Conservation (phyloP, 2,797 vertebrate species). For the Mionectes olivaceus region DNA sequence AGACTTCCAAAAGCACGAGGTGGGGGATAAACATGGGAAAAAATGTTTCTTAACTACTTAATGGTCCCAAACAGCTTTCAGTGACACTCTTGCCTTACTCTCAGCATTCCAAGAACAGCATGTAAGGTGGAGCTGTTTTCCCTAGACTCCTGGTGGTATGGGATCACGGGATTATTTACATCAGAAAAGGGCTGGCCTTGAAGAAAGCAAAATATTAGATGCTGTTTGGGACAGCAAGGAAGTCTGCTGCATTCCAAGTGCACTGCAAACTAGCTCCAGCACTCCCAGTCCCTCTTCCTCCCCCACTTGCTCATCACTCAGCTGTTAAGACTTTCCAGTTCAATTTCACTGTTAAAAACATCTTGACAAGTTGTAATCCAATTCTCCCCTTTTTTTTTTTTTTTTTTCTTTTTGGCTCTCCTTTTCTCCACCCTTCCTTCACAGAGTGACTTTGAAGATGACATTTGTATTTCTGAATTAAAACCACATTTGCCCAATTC, state of each 20-base stretch:
- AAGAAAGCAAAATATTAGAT: background rate
- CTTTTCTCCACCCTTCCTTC: background rate
- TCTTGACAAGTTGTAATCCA: constrained; percentile 6
- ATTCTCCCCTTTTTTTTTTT: background rate
- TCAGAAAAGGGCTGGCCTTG: background rate
- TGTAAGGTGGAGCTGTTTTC: background rate
- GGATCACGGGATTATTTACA: background rate
- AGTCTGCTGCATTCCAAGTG: background rate
- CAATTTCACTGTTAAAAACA: background rate
- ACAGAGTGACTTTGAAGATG: constrained; percentile 9
- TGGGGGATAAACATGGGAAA: background rate
- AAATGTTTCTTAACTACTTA: background rate
- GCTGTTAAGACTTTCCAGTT: background rate
- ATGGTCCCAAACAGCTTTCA: background rate
- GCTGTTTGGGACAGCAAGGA: background rate
- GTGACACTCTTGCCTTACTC: background rate
- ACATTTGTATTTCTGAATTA: constrained; percentile 60
- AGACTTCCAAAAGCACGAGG: background rate
- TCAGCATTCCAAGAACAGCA: background rate
- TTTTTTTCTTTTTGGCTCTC: background rate
- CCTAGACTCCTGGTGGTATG: background rate
- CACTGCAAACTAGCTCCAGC: background rate
- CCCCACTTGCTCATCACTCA: background rate
- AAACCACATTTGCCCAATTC: constrained; percentile 35
- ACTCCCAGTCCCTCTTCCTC: background rate